These are phyloP conservation scores for Mormyrus proboscirostris DNA, from an alignment of 2,797 vertebrate genomes.

Conservation along the genomic window DNA sequence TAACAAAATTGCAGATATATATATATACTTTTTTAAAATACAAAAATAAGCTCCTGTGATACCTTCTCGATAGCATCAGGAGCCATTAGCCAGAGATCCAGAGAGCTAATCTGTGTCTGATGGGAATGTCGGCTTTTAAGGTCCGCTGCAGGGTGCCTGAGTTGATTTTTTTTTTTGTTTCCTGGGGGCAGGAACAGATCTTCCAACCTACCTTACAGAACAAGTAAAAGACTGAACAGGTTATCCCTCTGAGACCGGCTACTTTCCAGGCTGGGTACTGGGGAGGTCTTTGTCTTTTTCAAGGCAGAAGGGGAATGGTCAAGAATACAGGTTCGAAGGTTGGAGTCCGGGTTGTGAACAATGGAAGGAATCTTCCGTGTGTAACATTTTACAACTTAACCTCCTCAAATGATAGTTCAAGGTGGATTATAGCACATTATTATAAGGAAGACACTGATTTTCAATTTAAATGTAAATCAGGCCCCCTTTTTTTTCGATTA, in stretches of 20 bases:
- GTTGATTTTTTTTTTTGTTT: not conserved
- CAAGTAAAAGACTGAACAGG: constrained; percentile 38
- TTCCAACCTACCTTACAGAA: constrained; percentile 37
- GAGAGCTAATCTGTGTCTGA: constrained; percentile 14
- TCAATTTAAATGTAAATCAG: constrained; percentile 69
- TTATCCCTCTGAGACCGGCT: not conserved
- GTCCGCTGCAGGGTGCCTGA: not conserved
- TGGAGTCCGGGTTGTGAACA: constrained; percentile 38
- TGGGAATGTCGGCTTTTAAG: not conserved
- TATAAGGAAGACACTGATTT: constrained; percentile 60
- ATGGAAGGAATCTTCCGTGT: constrained; percentile 43
- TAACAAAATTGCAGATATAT: constrained; percentile 11
- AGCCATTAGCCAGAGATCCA: not conserved
- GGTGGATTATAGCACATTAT: constrained; percentile 61
- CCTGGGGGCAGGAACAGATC: constrained; percentile 36
- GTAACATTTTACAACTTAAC: constrained; percentile 60
- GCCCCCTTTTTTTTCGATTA: constrained; percentile 43
- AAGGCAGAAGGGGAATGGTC: constrained; percentile 39
- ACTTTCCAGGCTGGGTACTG: constrained; percentile 18
- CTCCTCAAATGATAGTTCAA: constrained; percentile 54
- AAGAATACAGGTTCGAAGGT: constrained; percentile 30
- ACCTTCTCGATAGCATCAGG: constrained; percentile 12
- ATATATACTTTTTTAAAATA: not conserved
- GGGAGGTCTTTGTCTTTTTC: constrained; percentile 39
- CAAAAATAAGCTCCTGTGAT: not conserved